Conservation (phyloP, 2,797 vertebrate species). For the Brotula barbata region DNA sequence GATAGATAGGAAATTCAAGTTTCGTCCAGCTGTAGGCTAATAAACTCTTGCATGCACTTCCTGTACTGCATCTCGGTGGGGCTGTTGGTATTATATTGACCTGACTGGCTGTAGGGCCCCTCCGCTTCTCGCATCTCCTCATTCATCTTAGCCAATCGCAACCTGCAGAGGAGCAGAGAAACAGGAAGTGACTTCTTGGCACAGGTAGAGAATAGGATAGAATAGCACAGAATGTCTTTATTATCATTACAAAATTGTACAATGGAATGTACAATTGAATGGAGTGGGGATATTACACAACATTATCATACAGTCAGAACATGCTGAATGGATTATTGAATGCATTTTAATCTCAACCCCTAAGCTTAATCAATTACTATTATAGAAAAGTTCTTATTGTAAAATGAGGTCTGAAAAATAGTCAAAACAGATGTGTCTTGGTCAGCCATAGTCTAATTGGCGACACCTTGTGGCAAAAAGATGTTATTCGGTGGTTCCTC, state of each 20-base stretch:
- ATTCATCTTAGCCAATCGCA: constrained; percentile 98
- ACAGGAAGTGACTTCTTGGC: constrained; percentile 7
- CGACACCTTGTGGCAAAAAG: constrained; percentile 36
- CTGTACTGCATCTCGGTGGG: constrained; percentile 97
- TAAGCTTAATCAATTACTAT: neutral
- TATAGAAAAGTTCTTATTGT: neutral
- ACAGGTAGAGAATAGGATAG: neutral
- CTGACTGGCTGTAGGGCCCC: constrained; percentile 95
- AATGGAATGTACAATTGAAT: no score
- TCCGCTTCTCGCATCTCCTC: constrained; percentile 99
- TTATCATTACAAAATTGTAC: no score
- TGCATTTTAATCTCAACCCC: neutral
- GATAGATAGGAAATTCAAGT: no score
- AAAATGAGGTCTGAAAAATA: neutral
- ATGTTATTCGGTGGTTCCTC: neutral
- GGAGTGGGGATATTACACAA: no score
- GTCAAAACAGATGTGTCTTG: neutral
- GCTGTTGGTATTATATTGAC: constrained; percentile 95
- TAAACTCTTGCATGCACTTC: constrained; percentile 97
- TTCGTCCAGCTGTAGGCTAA: constrained; percentile 90
- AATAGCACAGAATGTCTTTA: no score
- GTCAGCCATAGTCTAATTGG: neutral
- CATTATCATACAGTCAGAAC: no score
- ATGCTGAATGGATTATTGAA: no score
- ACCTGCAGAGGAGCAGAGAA: constrained; percentile 69